These are phyloP conservation scores for Bolinopsis microptera DNA, from an alignment of 37 sponge, comb jelly and placozoan genomes.

Conservation along the genomic window DNA sequence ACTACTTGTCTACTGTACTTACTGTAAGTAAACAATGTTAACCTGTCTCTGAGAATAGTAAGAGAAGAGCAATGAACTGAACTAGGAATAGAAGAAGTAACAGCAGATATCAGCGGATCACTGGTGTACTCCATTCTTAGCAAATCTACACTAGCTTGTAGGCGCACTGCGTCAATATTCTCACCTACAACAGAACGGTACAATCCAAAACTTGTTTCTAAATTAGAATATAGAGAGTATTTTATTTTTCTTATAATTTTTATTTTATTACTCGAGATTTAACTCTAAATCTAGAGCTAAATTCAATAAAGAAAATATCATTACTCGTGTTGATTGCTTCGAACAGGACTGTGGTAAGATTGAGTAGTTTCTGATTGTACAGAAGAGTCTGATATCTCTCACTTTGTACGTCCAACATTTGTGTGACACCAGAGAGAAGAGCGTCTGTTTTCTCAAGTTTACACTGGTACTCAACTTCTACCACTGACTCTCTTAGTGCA, in stretches of 20 bases:
- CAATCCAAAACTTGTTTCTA: too few relatives aligned
- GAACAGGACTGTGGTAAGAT: constrained; percentile 7
- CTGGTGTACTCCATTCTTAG: neutral
- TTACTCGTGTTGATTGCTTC: neutral
- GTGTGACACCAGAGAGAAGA: neutral
- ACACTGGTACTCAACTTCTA: constrained; percentile 39
- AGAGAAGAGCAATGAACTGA: neutral
- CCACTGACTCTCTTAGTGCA: neutral
- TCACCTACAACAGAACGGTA: neutral
- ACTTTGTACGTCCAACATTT: neutral
- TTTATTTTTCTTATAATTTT: too few relatives aligned
- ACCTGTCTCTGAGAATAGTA: neutral
- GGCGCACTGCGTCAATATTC: neutral
- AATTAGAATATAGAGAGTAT: too few relatives aligned
- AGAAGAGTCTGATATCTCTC: neutral
- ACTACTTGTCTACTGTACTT: too few relatives aligned
- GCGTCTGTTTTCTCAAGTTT: neutral
- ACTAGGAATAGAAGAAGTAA: neutral
- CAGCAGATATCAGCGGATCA: neutral
- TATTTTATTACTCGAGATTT: too few relatives aligned
- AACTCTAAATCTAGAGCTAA: too few relatives aligned
- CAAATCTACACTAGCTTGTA: neutral
- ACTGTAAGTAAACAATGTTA: too few relatives aligned
- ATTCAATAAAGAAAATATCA: neutral
- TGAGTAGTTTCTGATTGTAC: neutral